phyloP scores from a whole-genome alignment of 1,140 invertebrate species.

The Palaemon carinicauda region DNA sequence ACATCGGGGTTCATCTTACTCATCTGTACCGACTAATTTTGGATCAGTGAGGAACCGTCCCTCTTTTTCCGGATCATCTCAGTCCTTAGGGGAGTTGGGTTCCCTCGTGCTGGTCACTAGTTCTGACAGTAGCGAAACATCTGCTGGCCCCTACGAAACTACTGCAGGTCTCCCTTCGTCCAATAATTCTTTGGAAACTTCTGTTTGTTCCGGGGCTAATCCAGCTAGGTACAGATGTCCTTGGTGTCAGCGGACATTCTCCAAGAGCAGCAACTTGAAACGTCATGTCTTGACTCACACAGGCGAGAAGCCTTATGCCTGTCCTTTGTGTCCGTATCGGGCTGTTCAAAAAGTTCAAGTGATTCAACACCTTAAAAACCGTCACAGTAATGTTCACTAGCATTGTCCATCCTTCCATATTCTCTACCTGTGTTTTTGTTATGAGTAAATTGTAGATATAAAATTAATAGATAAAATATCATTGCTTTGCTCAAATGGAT shows the following conservation, averaged over 20 bases:
- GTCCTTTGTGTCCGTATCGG: conserved; percentile 43
- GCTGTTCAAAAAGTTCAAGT: conserved; percentile 51
- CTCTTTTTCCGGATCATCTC: not conserved
- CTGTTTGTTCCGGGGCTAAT: not conserved
- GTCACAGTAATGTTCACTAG: conserved; percentile 5
- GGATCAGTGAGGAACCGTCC: not conserved
- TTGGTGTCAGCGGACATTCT: conserved; percentile 38
- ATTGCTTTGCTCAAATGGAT: too few species aligned
- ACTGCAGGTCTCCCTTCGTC: not conserved
- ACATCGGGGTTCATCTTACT: too few species aligned
- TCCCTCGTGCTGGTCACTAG: conserved; percentile 29
- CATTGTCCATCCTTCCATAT: not conserved
- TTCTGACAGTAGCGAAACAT: not conserved
- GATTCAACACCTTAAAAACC: conserved; percentile 35
- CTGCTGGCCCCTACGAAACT: not conserved
- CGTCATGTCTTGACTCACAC: conserved; percentile 40
- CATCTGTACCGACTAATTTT: not conserved
- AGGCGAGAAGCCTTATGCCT: conserved; percentile 43
- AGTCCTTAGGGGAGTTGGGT: conserved; percentile 20
- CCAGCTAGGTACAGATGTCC: conserved; percentile 30
- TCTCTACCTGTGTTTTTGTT: too few species aligned
- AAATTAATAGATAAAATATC: too few species aligned
- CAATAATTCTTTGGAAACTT: not conserved
- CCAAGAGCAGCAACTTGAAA: conserved; percentile 49
- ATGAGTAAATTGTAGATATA: too few species aligned